Evolutionary conservation across 2,888 invertebrate genomes (phyloP).

Genomic region (Creontiades dilutus): DNA sequence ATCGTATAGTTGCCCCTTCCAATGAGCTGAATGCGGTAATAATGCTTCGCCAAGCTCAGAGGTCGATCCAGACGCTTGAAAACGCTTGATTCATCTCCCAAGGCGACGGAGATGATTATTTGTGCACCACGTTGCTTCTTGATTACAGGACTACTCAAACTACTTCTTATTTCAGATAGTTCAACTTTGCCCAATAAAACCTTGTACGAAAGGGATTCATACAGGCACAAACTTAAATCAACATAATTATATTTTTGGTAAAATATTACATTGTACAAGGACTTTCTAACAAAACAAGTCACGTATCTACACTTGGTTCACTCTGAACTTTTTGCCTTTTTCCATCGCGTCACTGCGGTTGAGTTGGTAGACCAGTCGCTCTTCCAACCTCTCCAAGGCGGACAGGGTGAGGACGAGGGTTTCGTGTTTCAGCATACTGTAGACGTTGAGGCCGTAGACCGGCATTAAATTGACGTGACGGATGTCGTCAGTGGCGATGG

Average conservation of each 20-base stretch:
- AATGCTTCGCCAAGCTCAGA: too few relatives aligned
- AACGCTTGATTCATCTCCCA: too few relatives aligned
- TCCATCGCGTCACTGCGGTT: constrained; percentile 80
- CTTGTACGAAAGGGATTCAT: too few relatives aligned
- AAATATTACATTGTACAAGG: background rate
- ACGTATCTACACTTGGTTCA: constrained; percentile 67
- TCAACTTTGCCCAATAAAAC: too few relatives aligned
- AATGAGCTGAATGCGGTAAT: too few relatives aligned
- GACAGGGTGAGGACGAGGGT: constrained; percentile 92
- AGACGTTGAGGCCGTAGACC: constrained; percentile 95
- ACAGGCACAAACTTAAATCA: too few relatives aligned
- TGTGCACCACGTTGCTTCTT: too few relatives aligned
- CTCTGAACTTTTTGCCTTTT: constrained; percentile 74
- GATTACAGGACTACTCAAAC: too few relatives aligned
- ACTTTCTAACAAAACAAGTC: background rate
- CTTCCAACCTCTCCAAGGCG: constrained; percentile 92
- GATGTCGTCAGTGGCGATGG: constrained; percentile 88
- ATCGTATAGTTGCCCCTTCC: too few relatives aligned
- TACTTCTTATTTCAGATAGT: too few relatives aligned
- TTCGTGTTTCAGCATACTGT: constrained; percentile 97
- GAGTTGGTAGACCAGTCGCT: constrained; percentile 85
- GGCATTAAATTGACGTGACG: constrained; percentile 96
- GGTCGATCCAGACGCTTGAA: too few relatives aligned
- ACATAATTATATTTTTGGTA: background rate
- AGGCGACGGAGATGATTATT: too few relatives aligned